Percentiles rank a stretch among this genome's conserved stretches.
Conservation (phyloP, 2,888 invertebrate genomes). For the Cephus pygmeus region DNA sequence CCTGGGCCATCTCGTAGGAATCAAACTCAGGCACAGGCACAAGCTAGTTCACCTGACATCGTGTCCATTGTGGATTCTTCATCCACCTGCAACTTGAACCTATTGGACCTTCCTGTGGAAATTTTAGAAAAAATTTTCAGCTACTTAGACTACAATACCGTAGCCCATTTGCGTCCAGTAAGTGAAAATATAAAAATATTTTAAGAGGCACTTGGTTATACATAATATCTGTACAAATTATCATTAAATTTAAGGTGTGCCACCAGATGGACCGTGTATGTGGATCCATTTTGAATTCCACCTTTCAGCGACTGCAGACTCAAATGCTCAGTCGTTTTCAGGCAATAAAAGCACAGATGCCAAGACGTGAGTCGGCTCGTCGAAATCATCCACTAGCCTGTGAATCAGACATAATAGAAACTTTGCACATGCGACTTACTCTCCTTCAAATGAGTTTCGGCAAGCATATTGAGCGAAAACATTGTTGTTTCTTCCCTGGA, state of each 20-base stretch:
- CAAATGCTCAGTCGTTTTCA: conserved; percentile 88
- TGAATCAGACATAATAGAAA: conserved; percentile 93
- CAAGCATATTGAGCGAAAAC: conserved; percentile 92
- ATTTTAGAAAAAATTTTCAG: conserved; percentile 83
- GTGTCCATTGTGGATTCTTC: conserved; percentile 42
- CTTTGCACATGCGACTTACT: conserved; percentile 90
- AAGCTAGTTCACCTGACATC: conserved; percentile 44
- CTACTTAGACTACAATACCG: conserved; percentile 79
- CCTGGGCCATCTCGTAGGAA: conserved; percentile 47
- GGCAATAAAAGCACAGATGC: conserved; percentile 90
- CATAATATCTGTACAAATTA: background rate
- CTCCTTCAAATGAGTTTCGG: conserved; percentile 94
- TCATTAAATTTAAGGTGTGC: conserved; percentile 75
- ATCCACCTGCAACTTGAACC: conserved; percentile 51
- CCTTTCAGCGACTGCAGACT: conserved; percentile 86
- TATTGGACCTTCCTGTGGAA: conserved; percentile 84
- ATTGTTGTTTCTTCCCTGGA: conserved; percentile 95
- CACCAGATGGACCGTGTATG: conserved; percentile 83
- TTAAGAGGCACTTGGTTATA: too few relatives aligned
- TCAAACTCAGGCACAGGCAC: conserved; percentile 41
- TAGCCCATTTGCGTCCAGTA: conserved; percentile 84
- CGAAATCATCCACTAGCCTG: conserved; percentile 90
- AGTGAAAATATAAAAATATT: conserved; percentile 57
- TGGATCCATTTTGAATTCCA: conserved; percentile 83
- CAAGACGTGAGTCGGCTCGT: conserved; percentile 89